Evolutionary conservation across 35 echinoderm and acorn worm species (phyloP), one percentile per base, ranked within the genome.

Genomic region (Heliocidaris erythrogramma): DNA sequence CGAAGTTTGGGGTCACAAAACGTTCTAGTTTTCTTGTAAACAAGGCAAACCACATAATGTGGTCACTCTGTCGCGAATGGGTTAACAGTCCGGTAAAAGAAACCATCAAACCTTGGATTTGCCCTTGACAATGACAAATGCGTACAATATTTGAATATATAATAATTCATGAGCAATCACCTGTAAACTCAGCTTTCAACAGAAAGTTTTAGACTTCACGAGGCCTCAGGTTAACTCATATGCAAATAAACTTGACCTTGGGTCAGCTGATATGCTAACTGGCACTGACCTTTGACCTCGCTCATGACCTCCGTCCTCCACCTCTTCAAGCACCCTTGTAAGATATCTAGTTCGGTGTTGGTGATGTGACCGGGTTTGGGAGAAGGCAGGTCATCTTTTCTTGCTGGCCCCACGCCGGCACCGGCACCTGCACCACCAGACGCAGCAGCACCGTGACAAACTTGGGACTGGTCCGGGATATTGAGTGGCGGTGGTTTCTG

Each of bases 251-350:
- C 6, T 56, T 56, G 52, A 56, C 10, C 10, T 56, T 14, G 14
- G 52, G 14, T 56, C 52, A 56, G 13, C 52, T 14, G 52, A 56
- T 56, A 56, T 11, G 52, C 52, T 27, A 78, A 78, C 27, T 5
- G n/a, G 14, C 18, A 61, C 96, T 96, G 85, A 99, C 98, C 96
- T 96, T 48, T 95, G 60, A 99, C 98, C 93, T 99, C 98, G 53
- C 86, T 52, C 85, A 94, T 96, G 14, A 99, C 98, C 71, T 99
- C 98, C 31, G 96, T 96, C 59, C 98, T 99, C 98, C 98, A 99
- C 16, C 98, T 90, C 65, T 94, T 95, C 47, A 99, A 94, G 93
- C 98, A 99, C 0, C 93, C 88, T 94, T 99, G 98, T 9, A 99
- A 94, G 47, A 97, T 94, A 47, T 96, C 89, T 30, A 99, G 88